Base-by-base conservation (phyloP, 2,113 vertebrate species). In the Chrysemys picta region DNA sequence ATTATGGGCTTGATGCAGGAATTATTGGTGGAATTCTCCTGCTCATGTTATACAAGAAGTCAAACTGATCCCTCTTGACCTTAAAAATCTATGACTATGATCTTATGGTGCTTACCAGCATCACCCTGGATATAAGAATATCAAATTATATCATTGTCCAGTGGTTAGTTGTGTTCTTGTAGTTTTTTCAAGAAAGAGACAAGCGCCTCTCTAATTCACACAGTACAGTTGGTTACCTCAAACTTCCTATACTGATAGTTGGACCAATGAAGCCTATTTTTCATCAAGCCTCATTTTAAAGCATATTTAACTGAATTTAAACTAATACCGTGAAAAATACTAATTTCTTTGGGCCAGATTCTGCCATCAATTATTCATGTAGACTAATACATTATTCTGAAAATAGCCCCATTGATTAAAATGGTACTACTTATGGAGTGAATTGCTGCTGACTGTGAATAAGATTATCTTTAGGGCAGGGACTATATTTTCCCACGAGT, bases 201-300 rank as follows among this genome's bases (percentile, higher is more conserved):
- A 16, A 45, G 45, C 49, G 82, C 38, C 88, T 53, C 87, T 97
- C 80, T 56, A 81, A 88, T 89, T 97, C 94, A 96, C 91, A 95
- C 88, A 69, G 72, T 0, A 5, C 88, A 38, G 35, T 22, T 72
- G 17, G n/a, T n/a, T 72, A n/a, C 19, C 42, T 45, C 75, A 76
- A 85, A n/a, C 91, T 42, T 90, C 91, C 95, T 92, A 88, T 84
- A 4, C 89, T 57, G 91, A 92, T 38, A 79, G 1, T 45, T 22
- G 4, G 86, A 82, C 21, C 85, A 14, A 54, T 31, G 10, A 87
- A 59, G 86, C 0, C 50, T 75, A 42, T 8, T 93, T 94, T 49
- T 53, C 83, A 1, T 31, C 0, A 5, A 19, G 82, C 12, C 38
- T 82, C 35, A 22, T 1, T 22, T 24, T 4, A 13, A 80, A 76